Evolutionary conservation across 2,113 vertebrate genomes (phyloP).

Genomic region (Dicerorhinus sumatrensis): DNA sequence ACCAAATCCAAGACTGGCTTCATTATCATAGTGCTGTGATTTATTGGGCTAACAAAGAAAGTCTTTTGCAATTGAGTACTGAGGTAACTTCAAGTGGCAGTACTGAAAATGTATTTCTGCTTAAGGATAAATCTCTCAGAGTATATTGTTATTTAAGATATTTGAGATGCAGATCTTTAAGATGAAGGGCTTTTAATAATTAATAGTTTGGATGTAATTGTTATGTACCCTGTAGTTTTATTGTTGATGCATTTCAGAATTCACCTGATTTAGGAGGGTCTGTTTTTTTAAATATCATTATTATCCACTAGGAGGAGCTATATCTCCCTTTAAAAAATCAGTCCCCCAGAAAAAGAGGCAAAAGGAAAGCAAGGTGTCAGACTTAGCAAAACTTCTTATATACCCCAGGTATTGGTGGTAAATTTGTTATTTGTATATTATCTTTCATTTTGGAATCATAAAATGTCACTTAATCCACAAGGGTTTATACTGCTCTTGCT

Average conservation of each 20-base stretch:
- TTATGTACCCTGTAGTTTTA: not conserved
- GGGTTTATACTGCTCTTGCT: not conserved
- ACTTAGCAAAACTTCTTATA: not conserved
- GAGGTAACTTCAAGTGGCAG: not conserved
- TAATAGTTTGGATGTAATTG: not conserved
- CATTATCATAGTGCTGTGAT: not conserved
- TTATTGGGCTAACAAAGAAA: not conserved
- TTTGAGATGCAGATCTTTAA: not conserved
- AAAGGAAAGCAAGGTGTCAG: not conserved
- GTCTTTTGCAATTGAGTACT: not conserved
- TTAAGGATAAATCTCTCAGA: not conserved
- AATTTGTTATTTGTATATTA: not conserved
- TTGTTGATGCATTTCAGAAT: not conserved
- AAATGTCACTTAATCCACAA: not conserved
- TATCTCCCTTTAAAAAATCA: not conserved
- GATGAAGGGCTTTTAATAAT: not conserved
- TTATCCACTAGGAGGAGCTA: constrained; percentile 31
- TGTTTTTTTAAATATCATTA: not conserved
- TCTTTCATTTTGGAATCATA: not conserved
- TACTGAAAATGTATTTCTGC: not conserved
- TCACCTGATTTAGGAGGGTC: not conserved
- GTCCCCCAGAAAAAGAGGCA: not conserved
- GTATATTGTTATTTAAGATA: not conserved
- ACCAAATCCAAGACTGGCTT: not conserved
- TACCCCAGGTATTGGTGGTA: not conserved